Evolutionary conservation across 2,888 invertebrate genomes (phyloP), one percentile per base, ranked within the genome.

Genomic region (Melanargia galathea): DNA sequence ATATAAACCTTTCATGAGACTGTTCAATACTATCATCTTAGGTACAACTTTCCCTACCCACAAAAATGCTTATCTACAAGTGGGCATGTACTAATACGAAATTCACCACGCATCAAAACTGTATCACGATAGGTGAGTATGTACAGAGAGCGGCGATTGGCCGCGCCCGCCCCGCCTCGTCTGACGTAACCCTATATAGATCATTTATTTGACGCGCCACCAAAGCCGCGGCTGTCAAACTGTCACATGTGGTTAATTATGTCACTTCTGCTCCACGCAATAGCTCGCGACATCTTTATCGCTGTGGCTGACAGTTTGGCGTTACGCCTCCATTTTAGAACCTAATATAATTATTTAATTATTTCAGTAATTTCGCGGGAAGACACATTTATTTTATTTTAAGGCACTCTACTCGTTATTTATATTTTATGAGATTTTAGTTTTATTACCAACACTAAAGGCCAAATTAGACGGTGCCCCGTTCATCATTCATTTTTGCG

Each of bases 101-200:
- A 60, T 66, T 58, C 60, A 56, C 38, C 43, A 63, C 54, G 60
- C 64, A 57, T 57, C 56, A 51, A 65, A 67, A 61, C 49, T 63
- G 64, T 68, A 69, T 62, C 65, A 70, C 69, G 68, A 70, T 70
- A 69, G 67, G 64, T 73, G 67, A 18, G 45, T 22, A 1, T 70
- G 70, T 77, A 83, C 81, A 81, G 76, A n/a, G 48, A 13, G 38
- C 81, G 82, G 82, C 78, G 86, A 89, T 89, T 89, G 89, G 89
- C 75, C 77, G 86, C 66, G 69, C 68, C 70, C 76, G 88, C 85
- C 86, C 80, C 88, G 87, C 87, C 88, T 83, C 70, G 73, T 62
- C 69, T 82, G 79, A 77, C 79, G 80, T 78, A 75, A 78, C 64
- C 43, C 38, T 62, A 70, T 70, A 70, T 70, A 70, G 65, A 70